These are phyloP conservation scores for Salvator merianae DNA, from an alignment of 2,113 vertebrate species.

Conservation along the genomic window DNA sequence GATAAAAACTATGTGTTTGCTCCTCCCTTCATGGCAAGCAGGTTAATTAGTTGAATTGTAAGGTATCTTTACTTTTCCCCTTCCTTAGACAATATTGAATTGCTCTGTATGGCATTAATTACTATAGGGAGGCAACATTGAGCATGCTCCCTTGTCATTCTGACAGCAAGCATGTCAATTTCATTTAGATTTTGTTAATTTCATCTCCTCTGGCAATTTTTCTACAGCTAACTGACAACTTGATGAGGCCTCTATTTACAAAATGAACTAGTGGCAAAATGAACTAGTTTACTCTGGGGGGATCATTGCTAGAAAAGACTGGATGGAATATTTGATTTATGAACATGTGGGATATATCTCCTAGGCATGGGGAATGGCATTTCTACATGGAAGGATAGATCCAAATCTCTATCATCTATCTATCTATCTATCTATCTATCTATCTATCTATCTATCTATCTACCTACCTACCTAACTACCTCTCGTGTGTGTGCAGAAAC, in stretches of 20 bases:
- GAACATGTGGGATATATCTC: background rate
- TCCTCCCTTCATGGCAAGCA: background rate
- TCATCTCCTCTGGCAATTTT: constrained; percentile 3
- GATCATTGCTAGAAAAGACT: background rate
- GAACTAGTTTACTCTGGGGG: background rate
- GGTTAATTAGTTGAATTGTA: constrained; percentile 21
- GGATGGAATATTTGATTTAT: background rate
- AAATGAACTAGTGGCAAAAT: background rate
- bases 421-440: no score
- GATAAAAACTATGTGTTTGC: background rate
- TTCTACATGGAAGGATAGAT: background rate
- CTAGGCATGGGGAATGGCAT: background rate
- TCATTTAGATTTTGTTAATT: constrained; percentile 7
- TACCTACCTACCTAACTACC: no score
- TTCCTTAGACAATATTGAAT: background rate
- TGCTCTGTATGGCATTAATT: background rate
- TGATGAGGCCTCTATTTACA: background rate
- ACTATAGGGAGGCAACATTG: background rate
- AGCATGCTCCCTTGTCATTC: background rate
- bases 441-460: no score
- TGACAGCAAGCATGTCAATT: background rate
- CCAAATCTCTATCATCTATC: no score
- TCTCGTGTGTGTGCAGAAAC: no score
- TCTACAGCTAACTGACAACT: constrained; percentile 10
- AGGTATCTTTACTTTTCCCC: background rate